Base-by-base conservation (phyloP, 2,113 vertebrate genomes). In the Lates calcarifer region DNA sequence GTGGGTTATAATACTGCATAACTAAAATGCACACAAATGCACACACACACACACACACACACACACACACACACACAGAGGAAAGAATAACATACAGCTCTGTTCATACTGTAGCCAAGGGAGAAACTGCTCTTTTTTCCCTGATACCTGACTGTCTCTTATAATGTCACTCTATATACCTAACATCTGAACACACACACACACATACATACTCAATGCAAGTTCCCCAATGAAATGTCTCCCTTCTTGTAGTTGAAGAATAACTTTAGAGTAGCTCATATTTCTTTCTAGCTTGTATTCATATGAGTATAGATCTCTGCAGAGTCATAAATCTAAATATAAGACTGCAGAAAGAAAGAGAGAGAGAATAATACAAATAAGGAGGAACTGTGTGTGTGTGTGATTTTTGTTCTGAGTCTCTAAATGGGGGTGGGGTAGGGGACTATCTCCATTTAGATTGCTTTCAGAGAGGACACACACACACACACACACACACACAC, bases 381-480 rank as follows among this genome's bases (percentile, higher is more conserved):
- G 22, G 47, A 63, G 69, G 67, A 70, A 12, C 43, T 53, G 60
- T 29, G 29, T 33, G 57, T 33, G 29, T 9, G 57, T 29, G 29
- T 3, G 18, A 14, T 64, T 79, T 85, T 87, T 87, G 85, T 84
- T 84, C 67, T 75, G 41, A 55, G 72, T 61, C 35, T 82, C 76
- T 85, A 79, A 84, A 86, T 79, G 41, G 60, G 71, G 4, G 53
- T 53, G 60, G 71, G 4, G 53, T 53, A 83, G 68, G 75, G 29
- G 69, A 60, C 47, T 76, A 86, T 90, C 87, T 90, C 87, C 81
- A 91, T 90, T 90, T 90, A 91, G 68, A 89, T 84, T 84, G 83
- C 79, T 85, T 86, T 81, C 75, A 41, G 53, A 73, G 41, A 31
- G 41, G 26, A 77, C 71, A 78, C 31, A 47, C 49, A 57, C 2